Conservation (phyloP, 2,113 vertebrate genomes). For the Anas platyrhynchos region DNA sequence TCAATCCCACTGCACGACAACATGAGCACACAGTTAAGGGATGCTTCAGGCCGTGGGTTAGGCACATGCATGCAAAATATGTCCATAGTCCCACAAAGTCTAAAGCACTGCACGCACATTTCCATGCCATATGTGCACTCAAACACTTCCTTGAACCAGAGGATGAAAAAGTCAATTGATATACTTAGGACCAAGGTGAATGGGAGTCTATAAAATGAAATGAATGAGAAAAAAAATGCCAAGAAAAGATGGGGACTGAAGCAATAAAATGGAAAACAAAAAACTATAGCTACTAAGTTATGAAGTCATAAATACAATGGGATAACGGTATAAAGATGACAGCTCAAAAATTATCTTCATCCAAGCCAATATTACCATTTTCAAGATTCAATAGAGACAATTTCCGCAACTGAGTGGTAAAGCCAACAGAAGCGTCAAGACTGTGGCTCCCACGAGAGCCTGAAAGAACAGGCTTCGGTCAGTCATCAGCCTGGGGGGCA, state of each 20-base stretch:
- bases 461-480: background rate
- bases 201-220: slow-evolving; percentile 44
- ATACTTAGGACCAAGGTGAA: background rate
- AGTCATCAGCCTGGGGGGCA: rapidly evolving
- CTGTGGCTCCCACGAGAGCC: background rate
- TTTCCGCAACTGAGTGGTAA: background rate
- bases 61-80: background rate
- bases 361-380: background rate
- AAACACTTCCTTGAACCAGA: background rate
- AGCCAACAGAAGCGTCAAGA: background rate
- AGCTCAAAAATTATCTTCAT: background rate
- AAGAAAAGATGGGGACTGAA: background rate
- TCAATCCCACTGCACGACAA: background rate
- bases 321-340: background rate
- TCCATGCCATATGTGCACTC: background rate
- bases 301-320: background rate
- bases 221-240: background rate
- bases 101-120: background rate
- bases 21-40: background rate
- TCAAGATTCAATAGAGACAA: background rate
- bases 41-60: background rate
- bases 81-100: background rate
- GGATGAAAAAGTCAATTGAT: background rate
- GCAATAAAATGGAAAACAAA: slow-evolving; percentile 14
- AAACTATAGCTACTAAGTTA: slow-evolving; percentile 42